Evolutionary conservation across 2,113 vertebrate genomes (phyloP).

Genomic region (Pantherophis guttatus): DNA sequence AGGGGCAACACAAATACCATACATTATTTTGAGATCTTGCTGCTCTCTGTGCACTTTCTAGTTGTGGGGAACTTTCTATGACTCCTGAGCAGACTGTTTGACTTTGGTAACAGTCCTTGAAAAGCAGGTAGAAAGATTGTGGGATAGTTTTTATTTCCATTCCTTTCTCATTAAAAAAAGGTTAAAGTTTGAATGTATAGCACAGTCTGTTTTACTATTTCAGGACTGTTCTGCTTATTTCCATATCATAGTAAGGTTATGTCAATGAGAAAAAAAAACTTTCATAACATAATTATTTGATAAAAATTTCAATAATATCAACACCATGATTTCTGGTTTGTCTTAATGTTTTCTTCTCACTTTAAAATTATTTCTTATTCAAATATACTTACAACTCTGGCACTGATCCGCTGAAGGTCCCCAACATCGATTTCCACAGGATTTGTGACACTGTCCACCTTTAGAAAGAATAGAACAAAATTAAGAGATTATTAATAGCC

Average conservation of each 20-base stretch:
- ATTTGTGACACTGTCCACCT: constrained; percentile 92
- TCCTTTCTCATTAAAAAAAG: neutral
- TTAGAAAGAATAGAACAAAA: constrained; percentile 41
- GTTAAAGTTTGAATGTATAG: neutral
- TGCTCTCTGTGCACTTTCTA: neutral
- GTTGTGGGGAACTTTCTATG: neutral
- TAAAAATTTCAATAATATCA: neutral
- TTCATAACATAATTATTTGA: neutral
- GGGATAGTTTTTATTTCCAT: neutral
- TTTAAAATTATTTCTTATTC: neutral
- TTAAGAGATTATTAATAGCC: neutral
- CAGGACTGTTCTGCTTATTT: neutral
- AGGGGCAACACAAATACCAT: neutral
- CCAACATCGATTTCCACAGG: constrained; percentile 94
- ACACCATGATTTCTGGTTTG: neutral
- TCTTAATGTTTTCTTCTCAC: neutral
- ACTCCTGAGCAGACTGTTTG: neutral
- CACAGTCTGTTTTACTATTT: neutral
- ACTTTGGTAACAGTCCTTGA: neutral
- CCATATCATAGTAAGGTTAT: neutral
- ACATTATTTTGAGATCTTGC: neutral
- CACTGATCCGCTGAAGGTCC: constrained; percentile 90
- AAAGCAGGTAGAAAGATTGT: neutral
- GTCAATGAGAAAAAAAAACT: neutral
- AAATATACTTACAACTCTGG: constrained; percentile 86